phyloP scores from a whole-genome alignment of 2,888 invertebrate species.

The Margaritifera margaritifera region DNA sequence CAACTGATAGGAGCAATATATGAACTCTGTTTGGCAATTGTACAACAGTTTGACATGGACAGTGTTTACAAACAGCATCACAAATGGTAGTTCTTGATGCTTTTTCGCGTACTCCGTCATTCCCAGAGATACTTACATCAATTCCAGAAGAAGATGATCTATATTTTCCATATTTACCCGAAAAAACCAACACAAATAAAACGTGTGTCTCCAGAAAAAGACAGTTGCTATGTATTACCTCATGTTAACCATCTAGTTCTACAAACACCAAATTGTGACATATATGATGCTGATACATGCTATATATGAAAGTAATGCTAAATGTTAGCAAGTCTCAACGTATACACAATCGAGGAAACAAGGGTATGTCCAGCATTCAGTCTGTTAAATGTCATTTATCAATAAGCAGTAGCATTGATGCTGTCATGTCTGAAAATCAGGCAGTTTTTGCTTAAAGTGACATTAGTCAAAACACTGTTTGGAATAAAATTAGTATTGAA shows the following conservation, averaged over 20 bases:
- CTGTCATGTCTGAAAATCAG: background rate
- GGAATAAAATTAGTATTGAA: too few relatives aligned
- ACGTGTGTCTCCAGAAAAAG: background rate
- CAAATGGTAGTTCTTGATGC: conserved; percentile 19
- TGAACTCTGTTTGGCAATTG: conserved; percentile 34
- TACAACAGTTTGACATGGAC: conserved; percentile 29
- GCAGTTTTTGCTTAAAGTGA: background rate
- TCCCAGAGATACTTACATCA: background rate
- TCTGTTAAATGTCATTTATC: too few relatives aligned
- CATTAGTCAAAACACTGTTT: too few relatives aligned
- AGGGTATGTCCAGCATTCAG: background rate
- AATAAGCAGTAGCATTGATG: background rate
- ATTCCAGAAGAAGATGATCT: conserved; percentile 21
- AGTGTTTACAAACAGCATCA: conserved; percentile 22
- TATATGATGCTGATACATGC: conserved; percentile 12
- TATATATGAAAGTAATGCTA: too few relatives aligned
- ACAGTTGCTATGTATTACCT: background rate
- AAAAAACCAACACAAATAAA: conserved; percentile 9
- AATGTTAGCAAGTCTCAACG: too few relatives aligned
- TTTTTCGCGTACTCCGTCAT: conserved; percentile 4
- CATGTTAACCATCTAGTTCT: background rate
- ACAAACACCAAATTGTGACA: background rate
- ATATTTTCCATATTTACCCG: conserved; percentile 22
- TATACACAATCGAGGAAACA: background rate
- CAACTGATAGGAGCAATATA: conserved; percentile 28